Base-by-base conservation (phyloP, 2,888 invertebrate genomes). In the Idaea biselata region DNA sequence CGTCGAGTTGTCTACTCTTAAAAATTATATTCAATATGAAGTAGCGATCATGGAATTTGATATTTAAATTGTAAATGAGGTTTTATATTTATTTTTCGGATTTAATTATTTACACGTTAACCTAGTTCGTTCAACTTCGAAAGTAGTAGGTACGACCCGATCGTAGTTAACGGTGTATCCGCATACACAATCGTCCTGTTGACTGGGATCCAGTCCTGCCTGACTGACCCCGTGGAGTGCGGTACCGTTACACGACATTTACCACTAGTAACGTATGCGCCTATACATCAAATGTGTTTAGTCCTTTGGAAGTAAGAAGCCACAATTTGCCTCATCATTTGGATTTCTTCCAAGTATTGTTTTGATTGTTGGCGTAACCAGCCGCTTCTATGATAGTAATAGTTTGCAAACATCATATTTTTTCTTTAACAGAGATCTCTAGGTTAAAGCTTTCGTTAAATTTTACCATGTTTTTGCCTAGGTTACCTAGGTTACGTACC, bases 61-160 rank as follows among this genome's bases (percentile, higher is more conserved):
- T 14, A 44, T 44, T 44, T 7, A 44, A 44, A 44, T 14, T 44
- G 8, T 44, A 44, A 44, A 44, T 44, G 44, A 44, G 44, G 44
- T 11, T 44, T 14, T 44, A 44, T 44, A 14, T 44, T 11, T 5
- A 44, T 44, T 44, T 44, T 44, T 44, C 44, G 11, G 44, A 14
- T 14, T 44, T 44, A 7, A 0, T 7, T 44, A 44, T 44, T 44
- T 44, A 11, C 17, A 55, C 17, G 55, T 16, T 55, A 16, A 58
- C n/a, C 6, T 33, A 33, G 33, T 68, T 82, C 84, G 71, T 78
- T 84, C 73, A 85, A 78, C 84, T 78, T 67, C 67, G 74, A 74
- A 74, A 74, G 73, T 72, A 66, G 68, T 70, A 5, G 25, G 25
- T n/a, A 61, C 64, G 63, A 78, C 77, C 77, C 55, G 55, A 55